These are phyloP conservation scores for Ectropis crepuscularia DNA, from an alignment of 2,888 invertebrate species.

Conservation along the genomic window DNA sequence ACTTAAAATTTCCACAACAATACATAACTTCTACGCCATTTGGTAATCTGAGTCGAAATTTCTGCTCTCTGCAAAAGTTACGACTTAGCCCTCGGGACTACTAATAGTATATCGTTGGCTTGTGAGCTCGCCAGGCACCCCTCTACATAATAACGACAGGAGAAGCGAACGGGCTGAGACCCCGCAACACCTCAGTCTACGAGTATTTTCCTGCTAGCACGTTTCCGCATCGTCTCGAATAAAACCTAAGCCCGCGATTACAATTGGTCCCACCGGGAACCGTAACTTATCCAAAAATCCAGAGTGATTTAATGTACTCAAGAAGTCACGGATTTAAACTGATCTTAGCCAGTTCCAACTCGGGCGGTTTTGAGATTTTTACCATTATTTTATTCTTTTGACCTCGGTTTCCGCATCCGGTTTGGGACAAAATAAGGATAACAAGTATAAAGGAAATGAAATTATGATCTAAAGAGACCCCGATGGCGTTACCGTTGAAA, in stretches of 20 bases:
- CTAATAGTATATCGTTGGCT: conserved; percentile 43
- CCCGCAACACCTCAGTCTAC: conserved; percentile 51
- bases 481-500: conserved; percentile 7
- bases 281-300: conserved; percentile 68
- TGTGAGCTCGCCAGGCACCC: conserved; percentile 34
- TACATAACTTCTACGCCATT: conserved; percentile 4
- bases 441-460: conserved; percentile 21
- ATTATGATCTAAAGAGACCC: conserved; percentile 17
- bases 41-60: conserved; percentile 38
- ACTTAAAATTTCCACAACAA: background rate
- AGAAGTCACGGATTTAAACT: conserved; percentile 54
- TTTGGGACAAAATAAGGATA: conserved; percentile 33
- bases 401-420: conserved; percentile 48
- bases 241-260: conserved; percentile 57
- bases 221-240: conserved; percentile 36
- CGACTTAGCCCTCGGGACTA: conserved; percentile 51
- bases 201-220: conserved; percentile 42
- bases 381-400: conserved; percentile 47
- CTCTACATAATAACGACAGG: conserved; percentile 51
- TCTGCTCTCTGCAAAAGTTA: conserved; percentile 54
- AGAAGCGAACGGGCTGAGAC: conserved; percentile 50
- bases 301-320: conserved; percentile 63
- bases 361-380: conserved; percentile 49
- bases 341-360: conserved; percentile 46
- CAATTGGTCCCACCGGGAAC: conserved; percentile 59